These are phyloP conservation scores for Nematostella vectensis DNA, from an alignment of 92 coral and sea anemone genomes.

Conservation along the genomic window DNA sequence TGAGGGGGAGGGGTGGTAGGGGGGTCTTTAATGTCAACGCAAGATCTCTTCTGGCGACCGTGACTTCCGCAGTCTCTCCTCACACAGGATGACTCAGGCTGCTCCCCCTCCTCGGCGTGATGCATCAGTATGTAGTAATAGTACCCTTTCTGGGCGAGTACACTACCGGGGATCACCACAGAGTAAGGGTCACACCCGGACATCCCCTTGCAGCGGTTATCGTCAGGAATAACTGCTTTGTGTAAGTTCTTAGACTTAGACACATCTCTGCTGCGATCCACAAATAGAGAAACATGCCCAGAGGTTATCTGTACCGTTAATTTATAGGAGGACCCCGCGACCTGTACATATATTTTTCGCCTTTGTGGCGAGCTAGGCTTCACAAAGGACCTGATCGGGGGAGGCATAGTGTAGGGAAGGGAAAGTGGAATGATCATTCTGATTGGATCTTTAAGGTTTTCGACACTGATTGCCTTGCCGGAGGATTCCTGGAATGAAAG, in stretches of 20 bases:
- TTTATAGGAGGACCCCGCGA: background rate
- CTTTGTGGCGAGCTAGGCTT: background rate
- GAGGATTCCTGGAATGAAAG: constrained; percentile 25
- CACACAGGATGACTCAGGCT: background rate
- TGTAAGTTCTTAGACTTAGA: too few species aligned
- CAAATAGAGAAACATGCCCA: too few species aligned
- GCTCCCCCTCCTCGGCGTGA: background rate
- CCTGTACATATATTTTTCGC: background rate
- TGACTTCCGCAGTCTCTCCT: constrained; percentile 42
- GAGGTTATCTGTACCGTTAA: background rate
- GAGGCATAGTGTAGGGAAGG: background rate
- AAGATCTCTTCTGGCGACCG: constrained; percentile 60
- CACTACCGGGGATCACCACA: constrained; percentile 20
- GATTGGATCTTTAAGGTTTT: constrained; percentile 30
- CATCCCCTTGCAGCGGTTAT: background rate
- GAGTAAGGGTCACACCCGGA: constrained; percentile 14
- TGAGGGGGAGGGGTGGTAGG: constrained; percentile 57
- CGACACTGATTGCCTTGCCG: constrained; percentile 20
- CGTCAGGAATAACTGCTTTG: too few species aligned
- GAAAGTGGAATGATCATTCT: constrained; percentile 27
- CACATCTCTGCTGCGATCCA: too few species aligned
- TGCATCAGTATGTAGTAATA: constrained; percentile 18
- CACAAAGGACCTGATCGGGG: background rate
- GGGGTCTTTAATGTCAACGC: constrained; percentile 64
- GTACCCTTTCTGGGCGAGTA: constrained; percentile 13